Conservation (phyloP, 1,140 invertebrate genomes). For the Philaenus spumarius region DNA sequence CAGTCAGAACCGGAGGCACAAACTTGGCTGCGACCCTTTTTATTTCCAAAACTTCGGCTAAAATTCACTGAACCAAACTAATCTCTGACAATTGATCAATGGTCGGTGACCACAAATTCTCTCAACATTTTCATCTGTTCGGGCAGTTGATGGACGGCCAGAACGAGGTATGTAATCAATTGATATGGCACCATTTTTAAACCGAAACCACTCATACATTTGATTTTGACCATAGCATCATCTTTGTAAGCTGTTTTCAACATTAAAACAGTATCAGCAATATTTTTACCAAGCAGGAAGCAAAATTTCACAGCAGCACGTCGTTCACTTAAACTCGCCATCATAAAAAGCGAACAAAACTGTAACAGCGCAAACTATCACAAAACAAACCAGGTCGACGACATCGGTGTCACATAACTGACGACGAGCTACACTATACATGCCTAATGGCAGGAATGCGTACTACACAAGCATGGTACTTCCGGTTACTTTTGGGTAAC, state of each 20-base stretch:
- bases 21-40: constrained; percentile 14
- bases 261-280: constrained; percentile 9
- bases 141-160: constrained; percentile 28
- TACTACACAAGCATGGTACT: background rate
- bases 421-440: too few species aligned
- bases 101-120: constrained; percentile 28
- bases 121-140: constrained; percentile 32
- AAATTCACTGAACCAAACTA: constrained; percentile 21
- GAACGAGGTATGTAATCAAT: constrained; percentile 25
- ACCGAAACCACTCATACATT: constrained; percentile 25
- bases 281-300: background rate
- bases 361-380: too few species aligned
- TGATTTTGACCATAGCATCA: constrained; percentile 19
- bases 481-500: background rate
- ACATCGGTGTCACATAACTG: too few species aligned
- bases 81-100: constrained; percentile 23
- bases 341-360: constrained; percentile 14
- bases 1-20: constrained; percentile 7
- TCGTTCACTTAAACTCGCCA: constrained; percentile 17
- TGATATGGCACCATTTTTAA: constrained; percentile 25
- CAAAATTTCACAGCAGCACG: constrained; percentile 12
- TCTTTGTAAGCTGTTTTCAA: constrained; percentile 18
- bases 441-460: too few species aligned
- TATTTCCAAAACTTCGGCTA: too few species aligned
- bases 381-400: too few species aligned